Base-by-base conservation (phyloP, 1,140 invertebrate species). In the Drosophila littoralis region DNA sequence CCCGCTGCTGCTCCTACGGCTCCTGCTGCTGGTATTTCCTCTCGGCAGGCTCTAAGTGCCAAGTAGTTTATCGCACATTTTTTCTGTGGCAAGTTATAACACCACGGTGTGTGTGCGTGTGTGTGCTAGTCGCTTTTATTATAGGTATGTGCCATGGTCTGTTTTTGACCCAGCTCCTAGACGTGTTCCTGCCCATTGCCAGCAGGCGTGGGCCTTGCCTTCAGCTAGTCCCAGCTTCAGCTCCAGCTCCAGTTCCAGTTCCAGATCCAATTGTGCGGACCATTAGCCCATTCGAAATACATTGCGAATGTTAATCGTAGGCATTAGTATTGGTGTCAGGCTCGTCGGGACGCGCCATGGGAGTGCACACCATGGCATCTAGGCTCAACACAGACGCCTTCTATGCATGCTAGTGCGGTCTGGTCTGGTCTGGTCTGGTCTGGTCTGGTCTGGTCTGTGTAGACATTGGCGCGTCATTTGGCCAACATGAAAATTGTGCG, bases 271-370 rank as follows among this genome's bases (percentile, higher is more conserved):
- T 42, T 43, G n/a, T 32, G 48, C 28, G 48, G 12, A 33, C 28
- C 28, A n/a, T 35, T 35, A 28, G n/a, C n/a, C 36, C 46, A 13
- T 63, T 12, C 58, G 60, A 40, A 70, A 66, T 61, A 55, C 84
- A 68, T 83, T 80, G 67, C 69, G 73, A 89, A 84, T 90, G 77
- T 89, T 89, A 89, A 90, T 89, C 84, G 84, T 75, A 84, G 42
- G 77, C 84, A 89, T 89, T 89, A 90, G 84, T 84, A 89, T 89
- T 89, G 85, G 84, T 90, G 85, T 90, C 85, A 90, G 81, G 80
- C 71, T 74, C 40, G 60, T 69, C 65, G 54, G 72, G 64, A 48
- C 50, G 59, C 66, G 67, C 70, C 80, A 48, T 51, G 80, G 77
- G 73, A 80, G 42, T 43, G 72, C 60, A 51, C 66, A 60, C 32